A percentile compares a stretch with the other conserved stretches of the same genome.
These are phyloP conservation scores for Belonocnema kinseyi DNA, from an alignment of 1,140 invertebrate species.

Conservation along the genomic window DNA sequence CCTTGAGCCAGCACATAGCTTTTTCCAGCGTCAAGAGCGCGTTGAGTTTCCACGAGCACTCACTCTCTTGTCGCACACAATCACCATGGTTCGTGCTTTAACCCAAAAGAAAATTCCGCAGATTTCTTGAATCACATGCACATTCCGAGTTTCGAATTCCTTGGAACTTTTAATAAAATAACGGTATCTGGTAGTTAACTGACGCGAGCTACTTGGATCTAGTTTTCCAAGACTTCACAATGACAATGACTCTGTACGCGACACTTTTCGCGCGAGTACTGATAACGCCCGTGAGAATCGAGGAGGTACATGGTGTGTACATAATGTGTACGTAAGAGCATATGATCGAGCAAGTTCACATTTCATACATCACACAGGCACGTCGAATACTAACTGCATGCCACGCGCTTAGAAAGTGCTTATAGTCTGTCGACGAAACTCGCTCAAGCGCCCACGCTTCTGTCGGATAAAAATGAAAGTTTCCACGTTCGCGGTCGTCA, in stretches of 20 bases:
- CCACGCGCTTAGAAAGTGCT: constrained; percentile 43
- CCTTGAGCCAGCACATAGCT: constrained; percentile 12
- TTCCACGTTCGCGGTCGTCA: constrained; percentile 29
- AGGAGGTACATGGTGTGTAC: background rate
- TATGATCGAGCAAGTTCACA: constrained; percentile 20
- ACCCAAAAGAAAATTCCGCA: background rate
- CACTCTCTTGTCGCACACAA: constrained; percentile 22
- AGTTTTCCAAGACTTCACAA: background rate
- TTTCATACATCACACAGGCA: constrained; percentile 21
- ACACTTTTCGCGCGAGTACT: background rate
- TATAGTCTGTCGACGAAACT: constrained; percentile 39
- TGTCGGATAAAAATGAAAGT: constrained; percentile 43
- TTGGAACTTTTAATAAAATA: background rate
- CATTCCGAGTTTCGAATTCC: background rate
- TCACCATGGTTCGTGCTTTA: constrained; percentile 23
- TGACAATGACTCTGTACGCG: background rate
- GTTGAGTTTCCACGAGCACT: constrained; percentile 23
- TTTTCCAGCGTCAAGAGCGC: constrained; percentile 23
- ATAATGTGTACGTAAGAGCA: background rate
- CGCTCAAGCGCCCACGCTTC: constrained; percentile 48
- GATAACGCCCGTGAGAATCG: background rate
- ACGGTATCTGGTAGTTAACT: background rate
- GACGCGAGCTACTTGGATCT: background rate
- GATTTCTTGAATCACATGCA: background rate
- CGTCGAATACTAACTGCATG: constrained; percentile 39